Percentiles rank a stretch among this genome's conserved stretches.
Conservation (phyloP, 2,113 vertebrate species). For the Lagopus leucura region DNA sequence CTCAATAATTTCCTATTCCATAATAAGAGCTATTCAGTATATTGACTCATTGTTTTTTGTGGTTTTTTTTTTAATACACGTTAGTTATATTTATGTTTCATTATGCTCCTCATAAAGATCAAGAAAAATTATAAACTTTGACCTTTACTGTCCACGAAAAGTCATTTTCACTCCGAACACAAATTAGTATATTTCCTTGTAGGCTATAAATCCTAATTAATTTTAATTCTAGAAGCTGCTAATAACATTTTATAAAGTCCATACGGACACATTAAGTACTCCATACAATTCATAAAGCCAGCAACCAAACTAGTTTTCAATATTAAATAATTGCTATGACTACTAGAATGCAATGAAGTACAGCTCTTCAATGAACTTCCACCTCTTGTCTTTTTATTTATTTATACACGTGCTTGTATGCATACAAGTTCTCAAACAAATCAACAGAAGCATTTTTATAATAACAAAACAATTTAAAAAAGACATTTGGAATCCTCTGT, state of each 20-base stretch:
- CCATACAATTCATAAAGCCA: slow-evolving; percentile 58
- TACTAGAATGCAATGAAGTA: neutral
- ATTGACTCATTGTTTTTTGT: slow-evolving; percentile 18
- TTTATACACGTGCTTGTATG: neutral
- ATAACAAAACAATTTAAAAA: neutral
- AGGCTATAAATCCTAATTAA: slow-evolving; percentile 70
- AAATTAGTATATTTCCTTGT: slow-evolving; percentile 59
- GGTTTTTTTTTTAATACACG: neutral
- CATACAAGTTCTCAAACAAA: neutral
- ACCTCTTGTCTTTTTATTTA: neutral
- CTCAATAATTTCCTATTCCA: slow-evolving; percentile 56
- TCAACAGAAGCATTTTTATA: neutral
- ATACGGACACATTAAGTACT: slow-evolving; percentile 61
- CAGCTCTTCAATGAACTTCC: neutral
- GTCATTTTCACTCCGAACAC: slow-evolving; percentile 35
- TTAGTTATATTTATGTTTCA: slow-evolving; percentile 35
- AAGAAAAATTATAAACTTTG: slow-evolving; percentile 49
- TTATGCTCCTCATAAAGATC: slow-evolving; percentile 37
- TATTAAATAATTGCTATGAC: slow-evolving; percentile 18
- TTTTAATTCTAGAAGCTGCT: slow-evolving; percentile 69
- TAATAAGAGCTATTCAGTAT: slow-evolving; percentile 58
- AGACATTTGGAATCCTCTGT: neutral
- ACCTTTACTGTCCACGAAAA: slow-evolving; percentile 65
- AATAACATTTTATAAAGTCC: slow-evolving; percentile 65
- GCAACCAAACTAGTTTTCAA: slow-evolving; percentile 52